Evolutionary conservation across 2,113 vertebrate genomes (phyloP), one percentile per base, ranked within the genome.

Genomic region (Thomomys bottae): DNA sequence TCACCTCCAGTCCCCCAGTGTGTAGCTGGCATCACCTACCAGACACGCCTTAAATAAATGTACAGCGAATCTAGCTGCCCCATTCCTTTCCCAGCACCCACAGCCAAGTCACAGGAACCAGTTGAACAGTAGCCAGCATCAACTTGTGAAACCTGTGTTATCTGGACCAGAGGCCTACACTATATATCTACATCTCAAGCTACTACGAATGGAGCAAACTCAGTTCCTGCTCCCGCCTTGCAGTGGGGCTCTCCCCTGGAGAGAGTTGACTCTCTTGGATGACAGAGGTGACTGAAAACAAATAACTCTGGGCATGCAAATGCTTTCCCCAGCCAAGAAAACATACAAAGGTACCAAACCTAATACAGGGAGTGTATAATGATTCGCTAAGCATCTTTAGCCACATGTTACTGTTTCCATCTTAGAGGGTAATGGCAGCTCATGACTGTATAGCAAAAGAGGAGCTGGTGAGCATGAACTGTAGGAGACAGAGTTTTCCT

Each of bases 201-300:
- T 21, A 63, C 88, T 59, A 8, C 36, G 30, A 5, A 36, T 4
- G 26, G 59, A 87, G 61, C 63, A 21, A 80, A 67, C 42, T 34
- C 70, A 61, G 79, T 68, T 90, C 71, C 86, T 80, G 61, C 86
- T 91, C 91, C 73, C 78, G 86, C 81, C 87, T 71, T 71, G 49
- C 70, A 57, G 17, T n/a, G 72, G 21, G 71, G 61, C 89, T 76
- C 83, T 64, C 88, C 88, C 80, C 83, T 5, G 66, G 73, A 6
- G 34, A 64, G 82, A 75, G 61, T 36, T 40, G 32, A 61, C 61
- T 85, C 57, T 78, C 28, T 89, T 78, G 36, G 73, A 87, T 79
- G 75, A 93, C 38, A 68, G 64, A 89, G 49, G 40, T 26, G 30
- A 70, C 78, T 84, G 23, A 70, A 93, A 90, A 84, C 80, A 87